Percentiles rank a stretch among this genome's conserved stretches.
Evolutionary conservation across 92 coral and sea anemone genomes (phyloP).

Genomic region (Palythoa caribaeorum): DNA sequence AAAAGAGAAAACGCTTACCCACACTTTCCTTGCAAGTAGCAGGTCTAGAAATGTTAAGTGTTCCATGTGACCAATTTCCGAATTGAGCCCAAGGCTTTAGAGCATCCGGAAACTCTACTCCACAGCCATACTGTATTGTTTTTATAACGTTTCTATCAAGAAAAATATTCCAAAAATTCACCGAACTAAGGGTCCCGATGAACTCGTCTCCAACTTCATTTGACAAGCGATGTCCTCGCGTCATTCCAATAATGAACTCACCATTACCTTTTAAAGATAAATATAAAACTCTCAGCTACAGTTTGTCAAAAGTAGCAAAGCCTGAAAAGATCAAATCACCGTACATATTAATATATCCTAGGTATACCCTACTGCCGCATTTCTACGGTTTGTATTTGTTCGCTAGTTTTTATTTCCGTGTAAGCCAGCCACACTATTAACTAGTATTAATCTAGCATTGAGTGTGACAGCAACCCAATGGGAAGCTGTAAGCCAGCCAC

Average conservation of each 20-base stretch:
- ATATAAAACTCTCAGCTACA: neutral
- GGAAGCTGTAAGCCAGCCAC: too few relatives aligned
- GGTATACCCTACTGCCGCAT: too few relatives aligned
- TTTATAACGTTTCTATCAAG: slow-evolving; percentile 30
- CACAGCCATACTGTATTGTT: slow-evolving; percentile 51
- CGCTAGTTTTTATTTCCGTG: too few relatives aligned
- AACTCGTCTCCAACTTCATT: slow-evolving; percentile 44
- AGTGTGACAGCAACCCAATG: too few relatives aligned
- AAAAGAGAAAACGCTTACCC: slow-evolving; percentile 19
- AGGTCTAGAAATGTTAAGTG: slow-evolving; percentile 38
- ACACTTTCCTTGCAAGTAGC: slow-evolving; percentile 59
- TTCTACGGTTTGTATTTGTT: too few relatives aligned
- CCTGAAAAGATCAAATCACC: neutral
- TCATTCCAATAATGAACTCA: slow-evolving; percentile 57
- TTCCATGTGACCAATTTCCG: slow-evolving; percentile 31
- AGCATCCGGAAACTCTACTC: neutral
- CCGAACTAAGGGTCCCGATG: slow-evolving; percentile 55
- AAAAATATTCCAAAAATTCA: slow-evolving; percentile 61
- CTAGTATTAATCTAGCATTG: too few relatives aligned
- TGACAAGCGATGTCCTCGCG: slow-evolving; percentile 19
- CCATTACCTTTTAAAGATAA: slow-evolving; percentile 50
- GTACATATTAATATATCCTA: too few relatives aligned
- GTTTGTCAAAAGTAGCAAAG: neutral
- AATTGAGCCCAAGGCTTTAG: slow-evolving; percentile 54
- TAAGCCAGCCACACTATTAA: too few relatives aligned